Percentiles rank a stretch among this genome's conserved stretches.
phyloP scores from a whole-genome alignment of 1,140 invertebrate species.

The Bombyx mandarina region DNA sequence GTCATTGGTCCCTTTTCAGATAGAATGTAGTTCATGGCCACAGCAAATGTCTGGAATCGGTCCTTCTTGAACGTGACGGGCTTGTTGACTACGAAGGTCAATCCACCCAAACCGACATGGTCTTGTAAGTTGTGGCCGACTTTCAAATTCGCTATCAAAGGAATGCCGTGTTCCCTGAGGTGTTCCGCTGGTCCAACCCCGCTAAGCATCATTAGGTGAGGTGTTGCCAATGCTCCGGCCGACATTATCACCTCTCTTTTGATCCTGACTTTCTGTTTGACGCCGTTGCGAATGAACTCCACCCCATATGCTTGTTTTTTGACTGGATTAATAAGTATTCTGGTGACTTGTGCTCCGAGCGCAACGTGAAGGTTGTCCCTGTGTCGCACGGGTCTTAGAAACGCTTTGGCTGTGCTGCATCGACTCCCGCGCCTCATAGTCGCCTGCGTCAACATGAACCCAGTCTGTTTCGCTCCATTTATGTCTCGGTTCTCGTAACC shows the following conservation, averaged over 20 bases:
- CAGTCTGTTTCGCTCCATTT: slow-evolving; percentile 86
- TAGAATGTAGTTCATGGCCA: slow-evolving; percentile 85
- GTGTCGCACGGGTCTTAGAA: slow-evolving; percentile 84
- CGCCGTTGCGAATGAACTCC: slow-evolving; percentile 78
- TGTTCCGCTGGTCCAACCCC: slow-evolving; percentile 89
- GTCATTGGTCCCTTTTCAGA: slow-evolving; percentile 87
- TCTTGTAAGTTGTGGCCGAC: slow-evolving; percentile 90
- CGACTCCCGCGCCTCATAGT: slow-evolving; percentile 88
- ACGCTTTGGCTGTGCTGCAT: slow-evolving; percentile 92
- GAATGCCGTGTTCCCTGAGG: slow-evolving; percentile 81
- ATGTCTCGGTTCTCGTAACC: slow-evolving; percentile 86
- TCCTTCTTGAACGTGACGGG: slow-evolving; percentile 84
- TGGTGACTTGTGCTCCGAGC: slow-evolving; percentile 82
- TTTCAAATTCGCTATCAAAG: slow-evolving; percentile 80
- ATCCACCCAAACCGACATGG: slow-evolving; percentile 85
- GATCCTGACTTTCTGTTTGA: slow-evolving; percentile 76
- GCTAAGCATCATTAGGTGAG: slow-evolving; percentile 90
- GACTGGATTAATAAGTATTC: slow-evolving; percentile 78
- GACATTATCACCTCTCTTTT: slow-evolving; percentile 85
- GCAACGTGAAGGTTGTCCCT: slow-evolving; percentile 87
- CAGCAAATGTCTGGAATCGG: slow-evolving; percentile 82
- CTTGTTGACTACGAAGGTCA: slow-evolving; percentile 86
- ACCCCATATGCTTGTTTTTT: slow-evolving; percentile 82
- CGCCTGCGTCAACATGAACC: slow-evolving; percentile 88
- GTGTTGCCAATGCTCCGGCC: slow-evolving; percentile 85